A percentile compares a stretch with the other conserved stretches of the same genome.
phyloP scores from a whole-genome alignment of 2,888 invertebrate species.

The Ctenicera cuprea region DNA sequence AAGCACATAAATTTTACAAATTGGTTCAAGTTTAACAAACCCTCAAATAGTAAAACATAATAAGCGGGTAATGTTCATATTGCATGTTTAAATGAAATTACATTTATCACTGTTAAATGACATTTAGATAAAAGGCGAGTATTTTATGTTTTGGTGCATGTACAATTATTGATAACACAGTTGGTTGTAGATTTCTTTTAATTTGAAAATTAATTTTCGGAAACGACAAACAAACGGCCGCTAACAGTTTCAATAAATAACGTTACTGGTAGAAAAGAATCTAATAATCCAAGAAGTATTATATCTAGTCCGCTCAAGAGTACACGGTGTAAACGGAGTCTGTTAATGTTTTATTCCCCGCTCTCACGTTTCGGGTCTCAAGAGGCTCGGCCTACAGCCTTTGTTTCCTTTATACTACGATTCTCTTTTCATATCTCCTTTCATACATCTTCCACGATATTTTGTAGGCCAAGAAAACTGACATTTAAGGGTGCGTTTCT shows the following conservation, averaged over 20 bases:
- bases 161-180: slow-evolving; percentile 8
- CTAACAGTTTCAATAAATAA: slow-evolving; percentile 15
- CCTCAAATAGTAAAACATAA: background rate
- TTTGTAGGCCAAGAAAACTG: slow-evolving; percentile 67
- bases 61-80: slow-evolving; percentile 8
- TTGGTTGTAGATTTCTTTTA: background rate
- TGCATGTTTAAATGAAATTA: slow-evolving; percentile 24
- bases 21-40: slow-evolving; percentile 2
- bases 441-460: slow-evolving; percentile 69
- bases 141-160: slow-evolving; percentile 12
- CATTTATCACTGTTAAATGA: slow-evolving; percentile 14
- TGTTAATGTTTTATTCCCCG: slow-evolving; percentile 59
- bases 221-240: background rate
- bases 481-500: slow-evolving; percentile 66
- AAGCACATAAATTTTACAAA: slow-evolving; percentile 4
- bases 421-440: slow-evolving; percentile 70
- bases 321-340: slow-evolving; percentile 52
- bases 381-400: slow-evolving; percentile 64
- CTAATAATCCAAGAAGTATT: slow-evolving; percentile 45
- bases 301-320: slow-evolving; percentile 48
- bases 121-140: slow-evolving; percentile 15
- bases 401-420: slow-evolving; percentile 70
- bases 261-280: slow-evolving; percentile 26
- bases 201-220: background rate
- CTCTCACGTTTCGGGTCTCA: slow-evolving; percentile 64